Base-by-base conservation (phyloP, 2,888 invertebrate species). In the Ormyrus thymus region DNA sequence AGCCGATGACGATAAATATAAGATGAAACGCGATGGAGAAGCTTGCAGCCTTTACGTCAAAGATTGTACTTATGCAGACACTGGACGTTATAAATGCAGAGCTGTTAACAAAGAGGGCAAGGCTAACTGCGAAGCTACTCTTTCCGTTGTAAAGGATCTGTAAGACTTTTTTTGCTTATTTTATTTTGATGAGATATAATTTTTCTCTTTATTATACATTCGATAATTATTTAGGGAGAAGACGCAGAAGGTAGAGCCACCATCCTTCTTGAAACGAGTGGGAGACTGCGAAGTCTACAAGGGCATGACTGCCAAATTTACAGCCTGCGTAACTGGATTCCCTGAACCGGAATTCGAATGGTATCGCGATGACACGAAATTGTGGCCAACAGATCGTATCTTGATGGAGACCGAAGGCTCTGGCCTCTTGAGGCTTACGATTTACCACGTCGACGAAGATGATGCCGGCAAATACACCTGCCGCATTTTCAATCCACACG, bases 251-350 rank as follows among this genome's bases (percentile, higher is more conserved):
- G 93, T 94, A 58, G 97, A 97, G 89, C 93, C 97, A 0, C 97
- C 97, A 6, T 93, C 94, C 65, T 97, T 97, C 92, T 91, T 97
- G 85, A 97, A 97, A 91, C 95, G 94, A 87, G 95, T 97, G 85
- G 97, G 96, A 0, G 97, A 97, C 88, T 95, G 95, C 58, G 97
- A 97, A 89, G 93, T 97, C 73, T 95, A 95, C 90, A 94, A 95
- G 86, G 96, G 96, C 53, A 96, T 97, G 95, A 94, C 95, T 61
- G 97, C 96, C 74, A 97, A 97, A 91, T 97, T 97, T 90, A 97
- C 97, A n/a, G 97, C 97, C 75, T 97, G 97, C 89, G 95, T 95
- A 66, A 94, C 95, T 65, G 97, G 97, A 78, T 92, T 93, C 77
- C 97, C 97, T 0, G 97, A 97, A 76, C 97, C 97, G 0, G 95